These are phyloP conservation scores for Stylophora pistillata DNA, from an alignment of 64 coral and sea anemone species.

Conservation along the genomic window DNA sequence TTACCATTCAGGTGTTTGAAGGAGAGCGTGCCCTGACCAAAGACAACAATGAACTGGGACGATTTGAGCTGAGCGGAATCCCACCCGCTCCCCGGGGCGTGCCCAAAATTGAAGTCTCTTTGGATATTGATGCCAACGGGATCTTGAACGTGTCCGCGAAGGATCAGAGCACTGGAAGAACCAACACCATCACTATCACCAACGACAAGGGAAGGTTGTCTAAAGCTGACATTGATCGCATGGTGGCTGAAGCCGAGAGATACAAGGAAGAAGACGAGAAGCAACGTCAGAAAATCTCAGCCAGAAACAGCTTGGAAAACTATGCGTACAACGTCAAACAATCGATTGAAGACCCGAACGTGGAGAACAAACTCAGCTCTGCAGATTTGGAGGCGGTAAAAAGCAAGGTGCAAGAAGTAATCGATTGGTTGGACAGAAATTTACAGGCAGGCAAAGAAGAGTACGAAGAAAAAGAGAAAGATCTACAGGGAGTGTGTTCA, in stretches of 20 bases:
- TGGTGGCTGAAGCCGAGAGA: conserved; percentile 71
- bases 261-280: conserved; percentile 76
- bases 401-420: conserved; percentile 51
- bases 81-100: conserved; percentile 14
- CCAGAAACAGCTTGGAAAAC: conserved; percentile 75
- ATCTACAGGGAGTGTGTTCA: conserved; percentile 71
- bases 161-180: background rate
- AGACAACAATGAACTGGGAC: conserved; percentile 18
- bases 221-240: conserved; percentile 76
- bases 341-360: conserved; percentile 48
- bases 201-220: conserved; percentile 77
- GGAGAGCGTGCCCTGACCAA: conserved; percentile 5
- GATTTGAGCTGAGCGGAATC: conserved; percentile 15
- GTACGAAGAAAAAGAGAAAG: conserved; percentile 63
- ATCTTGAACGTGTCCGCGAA: background rate
- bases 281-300: conserved; percentile 53
- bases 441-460: conserved; percentile 68
- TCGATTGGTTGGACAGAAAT: conserved; percentile 65
- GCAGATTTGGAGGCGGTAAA: conserved; percentile 54
- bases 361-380: conserved; percentile 42
- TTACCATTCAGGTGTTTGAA: conserved; percentile 57
- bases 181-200: conserved; percentile 72
- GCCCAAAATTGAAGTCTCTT: background rate
- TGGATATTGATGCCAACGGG: background rate
- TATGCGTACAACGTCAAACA: conserved; percentile 69